A percentile compares a stretch with the other conserved stretches of the same genome.
Conservation (phyloP, 2,888 invertebrate genomes). For the Chromoteleia sp. region DNA sequence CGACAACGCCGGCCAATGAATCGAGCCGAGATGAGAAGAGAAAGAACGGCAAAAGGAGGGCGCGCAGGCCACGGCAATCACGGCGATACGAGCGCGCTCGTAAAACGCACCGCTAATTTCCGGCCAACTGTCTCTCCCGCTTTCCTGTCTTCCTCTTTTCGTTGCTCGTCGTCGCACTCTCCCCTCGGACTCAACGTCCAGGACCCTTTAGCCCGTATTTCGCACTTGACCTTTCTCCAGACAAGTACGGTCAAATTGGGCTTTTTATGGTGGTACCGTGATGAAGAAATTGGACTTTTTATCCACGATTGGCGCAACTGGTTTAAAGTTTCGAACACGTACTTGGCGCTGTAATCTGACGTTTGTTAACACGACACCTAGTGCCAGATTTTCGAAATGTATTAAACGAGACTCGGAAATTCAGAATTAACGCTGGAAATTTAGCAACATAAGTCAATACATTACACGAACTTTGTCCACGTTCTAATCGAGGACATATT, state of each 20-base stretch:
- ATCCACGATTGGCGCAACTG: no score
- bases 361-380: no score
- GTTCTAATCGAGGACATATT: no score
- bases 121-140: slow-evolving; percentile 69
- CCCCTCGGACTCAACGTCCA: not conserved
- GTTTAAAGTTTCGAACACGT: no score
- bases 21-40: slow-evolving; percentile 55
- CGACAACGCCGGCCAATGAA: slow-evolving; percentile 43
- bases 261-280: not conserved
- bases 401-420: no score
- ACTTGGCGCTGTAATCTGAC: no score
- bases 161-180: slow-evolving; percentile 22
- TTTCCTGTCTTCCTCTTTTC: slow-evolving; percentile 61
- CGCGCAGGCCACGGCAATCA: slow-evolving; percentile 73
- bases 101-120: slow-evolving; percentile 75
- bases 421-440: no score
- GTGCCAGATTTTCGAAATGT: no score
- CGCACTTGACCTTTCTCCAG: slow-evolving; percentile 12
- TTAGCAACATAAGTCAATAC: no score
- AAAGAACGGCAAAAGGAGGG: slow-evolving; percentile 56
- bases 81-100: slow-evolving; percentile 73
- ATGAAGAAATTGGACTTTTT: not conserved
- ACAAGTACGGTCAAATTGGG: slow-evolving; percentile 6
- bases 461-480: no score
- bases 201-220: not conserved